Evolutionary conservation across 2,113 vertebrate species (phyloP).

Genomic region (Castor canadensis): DNA sequence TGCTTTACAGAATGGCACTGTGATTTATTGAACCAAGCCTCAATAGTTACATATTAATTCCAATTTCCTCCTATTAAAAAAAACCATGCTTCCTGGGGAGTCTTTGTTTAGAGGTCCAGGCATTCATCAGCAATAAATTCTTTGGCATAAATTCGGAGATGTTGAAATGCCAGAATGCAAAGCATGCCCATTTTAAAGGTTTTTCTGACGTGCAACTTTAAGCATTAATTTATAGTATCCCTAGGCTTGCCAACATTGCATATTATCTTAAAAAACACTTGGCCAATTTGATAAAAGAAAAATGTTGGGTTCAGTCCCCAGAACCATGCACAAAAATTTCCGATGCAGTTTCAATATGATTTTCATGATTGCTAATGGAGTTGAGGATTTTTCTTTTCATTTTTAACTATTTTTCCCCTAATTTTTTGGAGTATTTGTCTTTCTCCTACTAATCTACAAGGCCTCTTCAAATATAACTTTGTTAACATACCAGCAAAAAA

Average conservation of each 20-base stretch:
- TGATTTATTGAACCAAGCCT: not conserved
- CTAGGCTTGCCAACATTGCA: not conserved
- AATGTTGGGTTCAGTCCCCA: not conserved
- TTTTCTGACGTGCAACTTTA: not conserved
- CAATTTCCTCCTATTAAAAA: constrained; percentile 40
- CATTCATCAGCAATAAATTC: constrained; percentile 30
- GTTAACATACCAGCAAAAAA: not conserved
- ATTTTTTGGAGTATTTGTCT: not conserved
- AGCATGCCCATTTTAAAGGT: not conserved
- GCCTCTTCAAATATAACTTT: not conserved
- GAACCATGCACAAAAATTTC: not conserved
- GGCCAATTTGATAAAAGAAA: constrained; percentile 44
- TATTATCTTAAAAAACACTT: not conserved
- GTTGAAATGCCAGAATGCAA: not conserved
- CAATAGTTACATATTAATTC: not conserved
- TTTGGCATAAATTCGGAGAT: not conserved
- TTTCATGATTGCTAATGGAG: not conserved
- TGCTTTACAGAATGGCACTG: not conserved
- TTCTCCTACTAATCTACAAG: not conserved
- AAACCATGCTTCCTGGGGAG: not conserved
- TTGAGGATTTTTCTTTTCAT: not conserved
- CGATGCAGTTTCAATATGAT: not conserved
- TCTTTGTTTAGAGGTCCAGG: constrained; percentile 29
- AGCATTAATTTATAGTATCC: not conserved
- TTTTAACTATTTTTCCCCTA: not conserved